A percentile compares a stretch with the other conserved stretches of the same genome.
Evolutionary conservation across 2,888 invertebrate species (phyloP).

Genomic region (Apotomis betuletana): DNA sequence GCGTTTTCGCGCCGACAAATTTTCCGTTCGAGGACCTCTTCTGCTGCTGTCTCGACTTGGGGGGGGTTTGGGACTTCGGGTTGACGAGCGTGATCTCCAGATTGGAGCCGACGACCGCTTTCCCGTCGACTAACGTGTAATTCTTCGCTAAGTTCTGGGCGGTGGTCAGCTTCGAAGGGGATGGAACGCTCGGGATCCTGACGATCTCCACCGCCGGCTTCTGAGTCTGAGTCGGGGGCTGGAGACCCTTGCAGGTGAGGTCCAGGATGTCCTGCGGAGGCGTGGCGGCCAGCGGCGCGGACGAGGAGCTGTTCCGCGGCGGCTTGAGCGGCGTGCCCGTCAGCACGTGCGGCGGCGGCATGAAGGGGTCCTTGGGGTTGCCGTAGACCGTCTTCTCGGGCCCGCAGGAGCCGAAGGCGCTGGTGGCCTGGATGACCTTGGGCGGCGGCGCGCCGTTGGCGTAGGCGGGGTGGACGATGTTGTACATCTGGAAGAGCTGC

Average conservation of each 20-base stretch:
- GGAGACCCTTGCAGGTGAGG: slow-evolving; percentile 82
- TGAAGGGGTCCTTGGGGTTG: slow-evolving; percentile 87
- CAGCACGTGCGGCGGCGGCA: slow-evolving; percentile 79
- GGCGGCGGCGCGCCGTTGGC: slow-evolving; percentile 71
- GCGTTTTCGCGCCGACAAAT: slow-evolving; percentile 77
- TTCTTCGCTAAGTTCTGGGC: slow-evolving; percentile 77
- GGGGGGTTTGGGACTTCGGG: slow-evolving; percentile 66
- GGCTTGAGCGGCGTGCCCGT: slow-evolving; percentile 74
- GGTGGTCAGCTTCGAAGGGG: slow-evolving; percentile 67
- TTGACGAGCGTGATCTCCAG: slow-evolving; percentile 88
- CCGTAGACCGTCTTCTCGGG: slow-evolving; percentile 87
- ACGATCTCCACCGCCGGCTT: slow-evolving; percentile 84
- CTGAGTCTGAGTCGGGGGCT: slow-evolving; percentile 49
- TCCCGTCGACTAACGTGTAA: slow-evolving; percentile 71
- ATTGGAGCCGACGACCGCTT: slow-evolving; percentile 84
- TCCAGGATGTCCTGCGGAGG: slow-evolving; percentile 85
- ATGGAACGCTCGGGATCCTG: slow-evolving; percentile 69
- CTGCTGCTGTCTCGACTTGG: slow-evolving; percentile 66
- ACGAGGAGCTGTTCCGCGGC: slow-evolving; percentile 48
- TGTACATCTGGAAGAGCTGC: slow-evolving; percentile 74
- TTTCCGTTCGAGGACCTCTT: slow-evolving; percentile 83
- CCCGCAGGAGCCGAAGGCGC: slow-evolving; percentile 84
- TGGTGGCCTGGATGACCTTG: slow-evolving; percentile 85
- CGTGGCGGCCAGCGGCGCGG: slow-evolving; percentile 54
- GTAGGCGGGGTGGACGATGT: slow-evolving; percentile 63